These are phyloP conservation scores for Myotis yumanensis DNA, from an alignment of 2,113 vertebrate genomes.

Conservation along the genomic window DNA sequence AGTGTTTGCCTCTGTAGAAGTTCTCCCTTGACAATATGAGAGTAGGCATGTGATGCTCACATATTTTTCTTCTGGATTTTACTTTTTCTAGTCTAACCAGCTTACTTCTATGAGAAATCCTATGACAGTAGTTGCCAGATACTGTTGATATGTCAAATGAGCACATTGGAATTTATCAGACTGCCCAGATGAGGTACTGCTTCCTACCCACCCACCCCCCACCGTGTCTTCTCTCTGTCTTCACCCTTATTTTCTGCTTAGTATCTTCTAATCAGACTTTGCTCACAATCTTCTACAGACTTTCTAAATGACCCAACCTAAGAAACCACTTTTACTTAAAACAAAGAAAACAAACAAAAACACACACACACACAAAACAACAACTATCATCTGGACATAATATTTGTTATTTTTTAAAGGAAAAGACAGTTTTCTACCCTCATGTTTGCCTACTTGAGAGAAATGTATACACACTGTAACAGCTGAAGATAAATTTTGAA, in stretches of 20 bases:
- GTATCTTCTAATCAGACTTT: background rate
- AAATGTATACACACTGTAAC: too few relatives aligned
- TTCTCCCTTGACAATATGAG: background rate
- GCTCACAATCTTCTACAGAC: background rate
- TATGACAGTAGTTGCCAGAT: background rate
- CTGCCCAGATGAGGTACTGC: background rate
- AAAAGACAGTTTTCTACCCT: background rate
- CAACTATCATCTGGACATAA: background rate
- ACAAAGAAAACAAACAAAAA: too few relatives aligned
- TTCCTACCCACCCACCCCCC: too few relatives aligned
- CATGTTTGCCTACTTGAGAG: background rate
- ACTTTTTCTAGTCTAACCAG: background rate
- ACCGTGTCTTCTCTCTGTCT: background rate
- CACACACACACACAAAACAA: too few relatives aligned
- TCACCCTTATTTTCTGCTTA: constrained; percentile 13
- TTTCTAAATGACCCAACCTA: background rate
- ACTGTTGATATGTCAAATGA: background rate
- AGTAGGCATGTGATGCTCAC: background rate
- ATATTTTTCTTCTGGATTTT: background rate
- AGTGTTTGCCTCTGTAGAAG: background rate
- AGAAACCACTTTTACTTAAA: constrained; percentile 25
- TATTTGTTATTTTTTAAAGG: background rate
- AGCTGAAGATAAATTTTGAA: too few relatives aligned
- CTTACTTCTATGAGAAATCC: background rate
- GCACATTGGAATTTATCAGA: background rate